Evolutionary conservation across 1,140 invertebrate species (phyloP).

Genomic region (Maconellicoccus hirsutus): DNA sequence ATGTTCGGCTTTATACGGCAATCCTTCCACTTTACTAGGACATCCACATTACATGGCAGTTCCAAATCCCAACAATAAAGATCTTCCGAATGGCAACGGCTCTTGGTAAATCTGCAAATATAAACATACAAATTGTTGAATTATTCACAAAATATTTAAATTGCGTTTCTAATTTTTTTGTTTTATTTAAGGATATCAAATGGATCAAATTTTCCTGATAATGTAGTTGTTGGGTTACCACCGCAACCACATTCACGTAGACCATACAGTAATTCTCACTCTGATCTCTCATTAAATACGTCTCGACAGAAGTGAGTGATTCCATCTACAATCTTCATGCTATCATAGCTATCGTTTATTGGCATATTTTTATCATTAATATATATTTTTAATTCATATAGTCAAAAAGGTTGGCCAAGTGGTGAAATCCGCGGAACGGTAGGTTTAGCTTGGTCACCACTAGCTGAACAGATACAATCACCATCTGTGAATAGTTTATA

Average conservation of each 20-base stretch:
- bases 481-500: slow-evolving; percentile 19
- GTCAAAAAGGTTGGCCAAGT: slow-evolving; percentile 27
- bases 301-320: background rate
- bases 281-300: slow-evolving; percentile 14
- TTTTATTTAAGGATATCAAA: background rate
- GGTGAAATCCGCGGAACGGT: slow-evolving; percentile 28
- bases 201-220: background rate
- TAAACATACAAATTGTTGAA: background rate
- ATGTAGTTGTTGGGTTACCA: background rate
- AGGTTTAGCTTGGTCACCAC: slow-evolving; percentile 24
- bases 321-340: background rate
- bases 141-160: slow-evolving; percentile 20
- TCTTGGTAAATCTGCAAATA: slow-evolving; percentile 24
- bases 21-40: slow-evolving; percentile 26
- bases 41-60: slow-evolving; percentile 15
- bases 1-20: slow-evolving; percentile 28
- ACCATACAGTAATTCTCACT: slow-evolving; percentile 10
- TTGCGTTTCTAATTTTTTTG: background rate
- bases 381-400: background rate
- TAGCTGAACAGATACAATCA: slow-evolving; percentile 24
- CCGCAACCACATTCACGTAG: background rate
- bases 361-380: background rate
- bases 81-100: slow-evolving; percentile 24
- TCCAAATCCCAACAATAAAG: slow-evolving; percentile 24
- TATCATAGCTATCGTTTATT: background rate